phyloP scores from a whole-genome alignment of 2,113 vertebrate species.

The Castor canadensis region DNA sequence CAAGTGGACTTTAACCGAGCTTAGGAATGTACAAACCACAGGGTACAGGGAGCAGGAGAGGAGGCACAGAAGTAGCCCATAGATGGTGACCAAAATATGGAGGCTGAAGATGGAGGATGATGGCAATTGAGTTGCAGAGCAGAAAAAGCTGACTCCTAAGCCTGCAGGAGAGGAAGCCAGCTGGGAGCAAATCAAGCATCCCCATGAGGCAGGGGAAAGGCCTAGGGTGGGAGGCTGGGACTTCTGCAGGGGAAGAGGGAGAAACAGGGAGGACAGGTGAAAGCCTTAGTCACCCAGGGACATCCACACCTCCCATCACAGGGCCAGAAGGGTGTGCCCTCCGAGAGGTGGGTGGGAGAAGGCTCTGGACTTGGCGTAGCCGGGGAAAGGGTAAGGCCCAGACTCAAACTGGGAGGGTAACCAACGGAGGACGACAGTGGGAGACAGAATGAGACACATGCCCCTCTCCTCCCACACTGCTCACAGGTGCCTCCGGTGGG shows the following conservation, averaged over 20 bases:
- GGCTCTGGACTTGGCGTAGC: no score
- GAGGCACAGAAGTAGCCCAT: not conserved
- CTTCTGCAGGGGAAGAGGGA: not conserved
- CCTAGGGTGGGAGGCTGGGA: not conserved
- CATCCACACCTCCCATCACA: not conserved
- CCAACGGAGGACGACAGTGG: not conserved
- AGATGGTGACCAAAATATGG: not conserved
- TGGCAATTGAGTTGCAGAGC: not conserved
- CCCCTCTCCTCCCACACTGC: accelerated
- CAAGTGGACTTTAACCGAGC: not conserved
- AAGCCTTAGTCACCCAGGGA: not conserved
- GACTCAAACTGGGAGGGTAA: not conserved
- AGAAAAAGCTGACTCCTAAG: not conserved
- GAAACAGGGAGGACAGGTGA: no score
- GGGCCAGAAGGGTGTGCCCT: not conserved
- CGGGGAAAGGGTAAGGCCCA: not conserved
- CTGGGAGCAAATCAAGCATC: not conserved
- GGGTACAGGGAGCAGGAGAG: not conserved
- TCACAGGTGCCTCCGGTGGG: not conserved
- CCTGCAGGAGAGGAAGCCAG: not conserved
- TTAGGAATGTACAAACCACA: not conserved
- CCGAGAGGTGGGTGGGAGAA: not conserved
- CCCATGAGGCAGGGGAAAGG: not conserved
- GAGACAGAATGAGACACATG: not conserved
- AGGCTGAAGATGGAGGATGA: not conserved